Evolutionary conservation across 1,140 invertebrate genomes (phyloP).

Genomic region (Papilio machaon): DNA sequence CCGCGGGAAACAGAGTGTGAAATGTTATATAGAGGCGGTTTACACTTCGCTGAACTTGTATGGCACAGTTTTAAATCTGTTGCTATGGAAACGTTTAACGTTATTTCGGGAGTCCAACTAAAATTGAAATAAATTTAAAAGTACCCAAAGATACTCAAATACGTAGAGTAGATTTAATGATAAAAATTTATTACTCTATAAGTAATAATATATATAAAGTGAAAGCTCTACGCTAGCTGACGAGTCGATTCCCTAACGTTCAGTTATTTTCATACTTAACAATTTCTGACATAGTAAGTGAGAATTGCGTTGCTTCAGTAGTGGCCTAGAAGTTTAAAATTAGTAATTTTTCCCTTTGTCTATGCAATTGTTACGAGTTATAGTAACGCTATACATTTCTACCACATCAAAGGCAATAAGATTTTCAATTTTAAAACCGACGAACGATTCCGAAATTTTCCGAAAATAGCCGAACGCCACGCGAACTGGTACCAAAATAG

Average conservation of each 20-base stretch:
- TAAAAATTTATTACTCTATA: too few species aligned
- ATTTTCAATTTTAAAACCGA: constrained; percentile 69
- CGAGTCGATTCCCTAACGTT: too few species aligned
- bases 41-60: background rate
- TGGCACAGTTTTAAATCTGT: background rate
- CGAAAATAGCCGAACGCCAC: constrained; percentile 61
- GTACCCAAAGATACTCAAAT: background rate
- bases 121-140: background rate
- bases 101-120: background rate
- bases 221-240: too few species aligned
- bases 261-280: too few species aligned
- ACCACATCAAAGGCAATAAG: constrained; percentile 66
- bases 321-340: too few species aligned
- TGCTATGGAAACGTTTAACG: background rate
- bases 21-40: constrained; percentile 2
- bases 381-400: constrained; percentile 55
- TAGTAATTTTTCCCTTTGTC: too few species aligned
- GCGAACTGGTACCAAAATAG: constrained; percentile 64
- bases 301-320: too few species aligned
- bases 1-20: constrained; percentile 9
- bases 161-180: too few species aligned
- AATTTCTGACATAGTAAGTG: too few species aligned
- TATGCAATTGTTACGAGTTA: background rate
- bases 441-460: constrained; percentile 48
- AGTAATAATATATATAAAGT: too few species aligned